These are phyloP conservation scores for Narcine bancroftii DNA, from an alignment of 2,113 vertebrate genomes.

Conservation along the genomic window DNA sequence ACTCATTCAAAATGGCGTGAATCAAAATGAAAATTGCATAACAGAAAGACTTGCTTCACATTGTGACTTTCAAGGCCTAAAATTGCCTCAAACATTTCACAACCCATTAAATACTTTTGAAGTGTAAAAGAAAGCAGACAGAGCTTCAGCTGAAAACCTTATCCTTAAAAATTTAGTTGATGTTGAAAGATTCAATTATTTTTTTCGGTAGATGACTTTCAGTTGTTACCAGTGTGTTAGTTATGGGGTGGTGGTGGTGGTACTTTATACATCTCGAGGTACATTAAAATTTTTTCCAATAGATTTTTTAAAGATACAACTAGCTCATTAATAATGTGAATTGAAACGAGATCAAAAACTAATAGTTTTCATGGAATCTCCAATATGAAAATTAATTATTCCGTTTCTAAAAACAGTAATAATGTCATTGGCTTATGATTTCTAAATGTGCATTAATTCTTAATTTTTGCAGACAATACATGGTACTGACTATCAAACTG, in stretches of 20 bases:
- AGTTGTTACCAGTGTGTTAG: not conserved
- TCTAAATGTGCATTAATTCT: slow-evolving; percentile 10
- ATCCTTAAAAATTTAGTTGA: not conserved
- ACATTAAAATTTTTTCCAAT: not conserved
- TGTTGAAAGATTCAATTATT: not conserved
- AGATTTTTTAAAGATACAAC: not conserved
- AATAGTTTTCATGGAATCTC: not conserved
- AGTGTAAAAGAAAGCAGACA: too few species aligned
- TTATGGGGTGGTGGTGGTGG: not conserved
- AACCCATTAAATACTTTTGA: too few species aligned
- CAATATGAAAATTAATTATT: not conserved
- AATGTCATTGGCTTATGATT: not conserved
- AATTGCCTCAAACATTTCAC: too few species aligned
- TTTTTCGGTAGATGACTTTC: not conserved
- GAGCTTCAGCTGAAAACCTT: too few species aligned
- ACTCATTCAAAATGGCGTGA: not conserved
- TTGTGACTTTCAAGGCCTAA: too few species aligned
- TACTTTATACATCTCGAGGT: not conserved
- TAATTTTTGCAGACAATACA: slow-evolving; percentile 21
- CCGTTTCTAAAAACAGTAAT: not conserved
- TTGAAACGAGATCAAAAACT: not conserved
- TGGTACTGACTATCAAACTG: slow-evolving; percentile 31
- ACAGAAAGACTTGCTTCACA: too few species aligned
- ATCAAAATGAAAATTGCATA: not conserved
- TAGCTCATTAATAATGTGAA: not conserved